A percentile compares a stretch with the other conserved stretches of the same genome.
phyloP scores from a whole-genome alignment of 2,113 vertebrate genomes.

The Bos indicus region DNA sequence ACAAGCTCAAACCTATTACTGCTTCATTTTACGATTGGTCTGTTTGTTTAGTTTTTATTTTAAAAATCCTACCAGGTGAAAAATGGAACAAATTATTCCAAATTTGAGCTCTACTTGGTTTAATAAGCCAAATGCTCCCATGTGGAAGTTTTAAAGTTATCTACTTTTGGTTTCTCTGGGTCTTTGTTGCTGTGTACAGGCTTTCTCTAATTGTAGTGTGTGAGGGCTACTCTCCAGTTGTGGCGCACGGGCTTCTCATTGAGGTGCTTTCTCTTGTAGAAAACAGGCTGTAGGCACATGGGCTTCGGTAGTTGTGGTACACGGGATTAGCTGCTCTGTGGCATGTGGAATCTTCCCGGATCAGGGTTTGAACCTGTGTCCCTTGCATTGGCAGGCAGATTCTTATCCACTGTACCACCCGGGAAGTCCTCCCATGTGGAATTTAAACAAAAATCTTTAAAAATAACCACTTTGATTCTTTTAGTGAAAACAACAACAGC shows the following conservation, averaged over 20 bases:
- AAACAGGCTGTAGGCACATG: not conserved
- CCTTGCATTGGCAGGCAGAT: not conserved
- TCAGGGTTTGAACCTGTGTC: not conserved
- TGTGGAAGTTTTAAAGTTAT: not conserved
- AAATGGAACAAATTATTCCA: not conserved
- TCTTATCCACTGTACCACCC: not conserved
- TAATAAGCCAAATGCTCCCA: not conserved
- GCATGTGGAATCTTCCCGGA: not conserved
- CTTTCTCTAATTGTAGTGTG: not conserved
- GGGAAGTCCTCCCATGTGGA: not conserved
- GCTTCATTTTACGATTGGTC: not conserved
- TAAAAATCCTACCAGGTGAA: not conserved
- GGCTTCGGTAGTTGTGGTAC: not conserved
- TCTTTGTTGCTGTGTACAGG: not conserved
- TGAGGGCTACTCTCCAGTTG: not conserved
- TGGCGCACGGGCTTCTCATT: rapidly evolving
- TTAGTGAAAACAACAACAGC: not conserved
- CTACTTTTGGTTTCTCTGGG: not conserved
- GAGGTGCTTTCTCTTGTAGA: not conserved
- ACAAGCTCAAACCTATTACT: not conserved
- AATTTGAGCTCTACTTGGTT: not conserved
- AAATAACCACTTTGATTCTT: not conserved
- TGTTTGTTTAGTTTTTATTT: not conserved
- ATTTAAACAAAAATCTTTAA: not conserved
- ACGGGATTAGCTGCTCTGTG: not conserved